Evolutionary conservation across 2,888 invertebrate genomes (phyloP), one percentile per base, ranked within the genome.

Genomic region (Labia minor): DNA sequence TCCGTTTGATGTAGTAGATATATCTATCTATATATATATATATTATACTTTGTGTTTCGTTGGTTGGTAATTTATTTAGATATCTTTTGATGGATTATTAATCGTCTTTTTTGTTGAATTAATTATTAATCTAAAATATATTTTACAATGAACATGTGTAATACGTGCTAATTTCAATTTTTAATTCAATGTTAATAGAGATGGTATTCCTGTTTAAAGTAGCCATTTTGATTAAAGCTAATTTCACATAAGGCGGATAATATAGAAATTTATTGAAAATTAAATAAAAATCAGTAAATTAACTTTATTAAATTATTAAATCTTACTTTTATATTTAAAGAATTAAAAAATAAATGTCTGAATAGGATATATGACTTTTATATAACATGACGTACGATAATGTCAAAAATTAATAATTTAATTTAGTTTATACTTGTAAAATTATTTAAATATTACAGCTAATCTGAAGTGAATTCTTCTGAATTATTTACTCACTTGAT

Each of bases 201-300:
- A 49, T 49, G 49, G 49, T 49, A 49, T n/a, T 49, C 49, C 49
- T 49, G 49, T 16, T 11, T 11, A n/a, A 4, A 16, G 49, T 49
- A 14, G 49, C 49, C 49, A 49, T 49, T n/a, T 49, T 49, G 49
- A 49, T 49, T 49, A 49, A 10, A 14, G 16, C 49, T 49, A 49
- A 16, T n/a, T 49, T 49, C 49, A 49, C 49, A 49, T 49, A 49
- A 49, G 49, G 49, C 49, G 49, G 49, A 49, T 49, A 10, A 49
- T 49, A 49, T 49, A 4, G 3, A 49, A 49, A 10, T n/a, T 14
- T 49, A 49, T n/a, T 49, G 3, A 49, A 49, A 10, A 16, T n/a
- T 16, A 49, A 49, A 49, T 49, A n/a, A 49, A n/a, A 33, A 33
- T 33, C 33, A 8, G 11, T 33, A 33, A 33, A 33, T 8, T 33